Conservation (phyloP, 2,888 invertebrate species). For the Scaptomyza reducta region DNA sequence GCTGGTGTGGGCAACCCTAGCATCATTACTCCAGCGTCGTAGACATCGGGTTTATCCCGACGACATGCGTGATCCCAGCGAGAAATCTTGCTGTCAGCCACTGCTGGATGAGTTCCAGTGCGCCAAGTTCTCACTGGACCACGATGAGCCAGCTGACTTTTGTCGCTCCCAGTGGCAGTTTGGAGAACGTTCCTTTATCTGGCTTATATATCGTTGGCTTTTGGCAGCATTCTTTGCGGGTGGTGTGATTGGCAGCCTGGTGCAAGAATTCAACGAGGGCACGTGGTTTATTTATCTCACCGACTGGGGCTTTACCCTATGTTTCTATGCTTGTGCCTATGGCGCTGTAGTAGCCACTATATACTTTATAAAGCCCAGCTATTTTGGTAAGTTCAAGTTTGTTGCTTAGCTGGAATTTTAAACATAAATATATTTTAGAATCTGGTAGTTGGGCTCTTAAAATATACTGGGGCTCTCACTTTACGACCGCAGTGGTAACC, state of each 20-base stretch:
- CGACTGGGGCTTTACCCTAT: conserved; percentile 81
- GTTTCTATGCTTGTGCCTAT: conserved; percentile 73
- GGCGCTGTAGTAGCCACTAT: conserved; percentile 81
- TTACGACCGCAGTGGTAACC: conserved; percentile 87
- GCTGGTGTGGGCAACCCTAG: conserved; percentile 41
- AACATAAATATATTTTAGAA: conserved; percentile 36
- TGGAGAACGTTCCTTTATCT: conserved; percentile 66
- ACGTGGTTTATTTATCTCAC: conserved; percentile 82
- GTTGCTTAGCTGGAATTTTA: not conserved
- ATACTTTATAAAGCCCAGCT: conserved; percentile 66
- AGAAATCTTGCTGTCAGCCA: conserved; percentile 55
- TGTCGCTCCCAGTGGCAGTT: conserved; percentile 80
- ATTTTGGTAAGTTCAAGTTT: conserved; percentile 62
- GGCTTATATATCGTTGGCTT: conserved; percentile 81
- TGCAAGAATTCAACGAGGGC: conserved; percentile 54
- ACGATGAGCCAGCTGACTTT: conserved; percentile 63
- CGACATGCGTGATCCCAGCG: conserved; percentile 55
- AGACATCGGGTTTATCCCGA: conserved; percentile 34
- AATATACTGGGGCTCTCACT: conserved; percentile 89
- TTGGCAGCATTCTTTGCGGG: conserved; percentile 74
- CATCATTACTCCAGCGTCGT: conserved; percentile 6
- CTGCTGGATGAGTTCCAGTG: conserved; percentile 72
- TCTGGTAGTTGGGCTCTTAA: conserved; percentile 79
- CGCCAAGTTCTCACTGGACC: conserved; percentile 66
- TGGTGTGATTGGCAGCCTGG: conserved; percentile 67